phyloP scores from a whole-genome alignment of 2,888 invertebrate genomes.

The Notodonta dromedarius region DNA sequence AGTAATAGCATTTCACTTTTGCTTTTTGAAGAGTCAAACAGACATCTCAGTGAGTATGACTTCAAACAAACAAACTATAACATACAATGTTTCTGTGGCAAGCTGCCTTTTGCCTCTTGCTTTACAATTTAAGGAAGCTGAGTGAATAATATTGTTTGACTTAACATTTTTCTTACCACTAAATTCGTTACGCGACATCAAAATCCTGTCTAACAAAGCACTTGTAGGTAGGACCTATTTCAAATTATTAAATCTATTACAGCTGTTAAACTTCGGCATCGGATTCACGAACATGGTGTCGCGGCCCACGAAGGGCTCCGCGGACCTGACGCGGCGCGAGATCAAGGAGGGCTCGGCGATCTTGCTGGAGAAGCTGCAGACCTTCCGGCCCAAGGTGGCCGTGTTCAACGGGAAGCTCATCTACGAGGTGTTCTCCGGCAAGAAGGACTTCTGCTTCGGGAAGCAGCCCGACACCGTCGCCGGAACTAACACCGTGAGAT shows the following conservation, averaged over 20 bases:
- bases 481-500: constrained; percentile 96
- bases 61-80: too few relatives aligned
- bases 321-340: constrained; percentile 96
- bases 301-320: constrained; percentile 97
- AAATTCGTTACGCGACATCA: too few relatives aligned
- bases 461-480: constrained; percentile 97
- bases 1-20: too few relatives aligned
- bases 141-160: too few relatives aligned
- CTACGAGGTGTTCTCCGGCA: constrained; percentile 98
- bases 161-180: too few relatives aligned
- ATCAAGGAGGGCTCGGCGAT: constrained; percentile 96
- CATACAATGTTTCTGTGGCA: too few relatives aligned
- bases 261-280: constrained; percentile 95
- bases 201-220: too few relatives aligned
- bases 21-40: too few relatives aligned
- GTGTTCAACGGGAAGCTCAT: constrained; percentile 99
- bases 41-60: too few relatives aligned
- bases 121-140: too few relatives aligned
- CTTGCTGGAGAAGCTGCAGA: constrained; percentile 94
- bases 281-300: constrained; percentile 99
- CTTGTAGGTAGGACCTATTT: too few relatives aligned
- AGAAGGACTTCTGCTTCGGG: constrained; percentile 98
- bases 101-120: too few relatives aligned
- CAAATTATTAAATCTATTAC: constrained; percentile 13
- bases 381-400: constrained; percentile 97